These are phyloP conservation scores for Halocynthia roretzi DNA, from an alignment of 23 tunicate genomes.

Conservation along the genomic window DNA sequence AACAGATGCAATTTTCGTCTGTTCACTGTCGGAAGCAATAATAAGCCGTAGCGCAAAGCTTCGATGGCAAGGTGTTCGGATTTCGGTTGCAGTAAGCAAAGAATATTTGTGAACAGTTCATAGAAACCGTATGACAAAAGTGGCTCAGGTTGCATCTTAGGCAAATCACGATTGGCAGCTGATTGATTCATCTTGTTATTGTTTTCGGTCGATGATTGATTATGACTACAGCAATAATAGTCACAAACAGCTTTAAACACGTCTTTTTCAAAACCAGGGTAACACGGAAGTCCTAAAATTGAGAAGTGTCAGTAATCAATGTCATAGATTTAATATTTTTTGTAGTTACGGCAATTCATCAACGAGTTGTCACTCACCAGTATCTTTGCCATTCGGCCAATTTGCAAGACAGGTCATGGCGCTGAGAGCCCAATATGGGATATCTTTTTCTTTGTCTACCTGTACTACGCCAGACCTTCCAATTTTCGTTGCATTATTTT, in stretches of 20 bases:
- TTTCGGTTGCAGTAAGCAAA: constrained; percentile 40
- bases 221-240: constrained; percentile 21
- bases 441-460: constrained; percentile 40
- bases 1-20: constrained; percentile 57
- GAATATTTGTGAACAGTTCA: constrained; percentile 50
- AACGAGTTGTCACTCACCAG: constrained; percentile 19
- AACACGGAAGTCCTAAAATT: constrained; percentile 40
- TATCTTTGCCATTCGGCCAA: constrained; percentile 62
- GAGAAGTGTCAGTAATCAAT: neutral
- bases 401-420: constrained; percentile 77
- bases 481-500: constrained; percentile 43
- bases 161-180: neutral
- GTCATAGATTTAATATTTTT: neutral
- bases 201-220: constrained; percentile 13
- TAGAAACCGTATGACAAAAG: constrained; percentile 41
- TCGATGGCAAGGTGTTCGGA: constrained; percentile 36
- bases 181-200: neutral
- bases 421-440: constrained; percentile 59
- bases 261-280: constrained; percentile 57
- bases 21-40: constrained; percentile 54
- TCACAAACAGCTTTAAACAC: constrained; percentile 62
- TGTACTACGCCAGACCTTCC: constrained; percentile 73
- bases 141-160: constrained; percentile 21
- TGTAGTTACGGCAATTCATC: neutral
- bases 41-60: constrained; percentile 27